A percentile compares a stretch with the other conserved stretches of the same genome.
Evolutionary conservation across 2,113 vertebrate species (phyloP).

Genomic region (Podarcis raffonei): DNA sequence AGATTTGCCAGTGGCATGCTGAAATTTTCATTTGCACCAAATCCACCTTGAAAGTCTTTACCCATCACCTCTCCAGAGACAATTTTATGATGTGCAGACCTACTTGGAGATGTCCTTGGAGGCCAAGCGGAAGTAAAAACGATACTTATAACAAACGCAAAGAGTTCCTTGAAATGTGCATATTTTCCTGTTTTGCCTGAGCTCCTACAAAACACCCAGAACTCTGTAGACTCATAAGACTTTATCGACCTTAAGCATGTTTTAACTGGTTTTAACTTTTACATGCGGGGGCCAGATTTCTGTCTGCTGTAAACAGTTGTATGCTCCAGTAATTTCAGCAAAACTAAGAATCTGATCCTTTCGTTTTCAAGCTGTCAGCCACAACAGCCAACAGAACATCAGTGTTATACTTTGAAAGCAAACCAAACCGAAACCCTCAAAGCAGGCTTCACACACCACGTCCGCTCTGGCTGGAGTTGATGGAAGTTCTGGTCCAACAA

Average conservation of each 20-base stretch:
- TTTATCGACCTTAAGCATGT: conserved; percentile 44
- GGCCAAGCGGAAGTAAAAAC: conserved; percentile 42
- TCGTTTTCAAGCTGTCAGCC: not conserved
- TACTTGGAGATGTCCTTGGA: conserved; percentile 34
- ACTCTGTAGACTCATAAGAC: conserved; percentile 50
- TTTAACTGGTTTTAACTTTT: conserved; percentile 17
- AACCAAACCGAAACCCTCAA: not conserved
- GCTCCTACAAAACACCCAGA: conserved; percentile 25
- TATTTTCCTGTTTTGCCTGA: conserved; percentile 78
- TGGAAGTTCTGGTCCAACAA: no score
- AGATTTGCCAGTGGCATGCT: not conserved
- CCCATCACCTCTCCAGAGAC: not conserved
- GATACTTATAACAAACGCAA: conserved; percentile 68
- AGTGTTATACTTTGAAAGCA: not conserved
- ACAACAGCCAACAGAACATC: not conserved
- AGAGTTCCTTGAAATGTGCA: conserved; percentile 79
- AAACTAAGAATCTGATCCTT: not conserved
- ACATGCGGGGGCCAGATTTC: conserved; percentile 21
- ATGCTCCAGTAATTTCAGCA: not conserved
- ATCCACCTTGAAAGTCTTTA: not conserved
- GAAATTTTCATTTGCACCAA: not conserved
- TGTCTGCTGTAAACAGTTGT: not conserved
- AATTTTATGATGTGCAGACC: not conserved
- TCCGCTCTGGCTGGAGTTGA: no score
- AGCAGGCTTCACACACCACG: no score